Evolutionary conservation across 2,888 invertebrate species (phyloP).

Genomic region (Orthonevra nobilis): DNA sequence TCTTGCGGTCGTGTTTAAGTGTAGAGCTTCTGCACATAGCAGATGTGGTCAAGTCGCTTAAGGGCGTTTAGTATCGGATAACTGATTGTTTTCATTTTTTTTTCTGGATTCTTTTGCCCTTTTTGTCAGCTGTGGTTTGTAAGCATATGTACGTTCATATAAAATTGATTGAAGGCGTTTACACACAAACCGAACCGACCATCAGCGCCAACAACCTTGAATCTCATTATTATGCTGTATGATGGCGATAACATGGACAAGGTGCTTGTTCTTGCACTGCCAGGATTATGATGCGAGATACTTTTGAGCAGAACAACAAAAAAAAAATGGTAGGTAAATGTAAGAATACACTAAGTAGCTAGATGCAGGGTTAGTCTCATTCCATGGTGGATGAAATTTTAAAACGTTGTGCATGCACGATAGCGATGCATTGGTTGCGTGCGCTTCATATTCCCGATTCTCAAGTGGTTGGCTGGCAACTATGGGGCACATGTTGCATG

Average conservation of each 20-base stretch:
- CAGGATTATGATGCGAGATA: slow-evolving; percentile 54
- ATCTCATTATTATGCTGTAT: slow-evolving; percentile 62
- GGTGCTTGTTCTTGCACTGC: slow-evolving; percentile 50
- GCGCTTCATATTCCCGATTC: slow-evolving; percentile 33
- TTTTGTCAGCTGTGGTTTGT: slow-evolving; percentile 59
- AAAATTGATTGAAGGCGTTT: slow-evolving; percentile 54
- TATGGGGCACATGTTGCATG: slow-evolving; percentile 61
- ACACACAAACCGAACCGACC: slow-evolving; percentile 20
- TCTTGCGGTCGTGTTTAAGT: slow-evolving; percentile 32
- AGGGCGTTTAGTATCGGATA: slow-evolving; percentile 64
- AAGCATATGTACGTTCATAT: slow-evolving; percentile 38
- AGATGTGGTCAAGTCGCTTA: slow-evolving; percentile 64
- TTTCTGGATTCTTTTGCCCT: too few relatives aligned
- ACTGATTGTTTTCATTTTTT: slow-evolving; percentile 25
- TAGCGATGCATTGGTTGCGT: slow-evolving; percentile 40
- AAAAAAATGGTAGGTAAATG: slow-evolving; percentile 40
- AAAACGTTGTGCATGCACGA: slow-evolving; percentile 47
- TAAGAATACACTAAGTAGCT: slow-evolving; percentile 51
- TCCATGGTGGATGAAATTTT: slow-evolving; percentile 38
- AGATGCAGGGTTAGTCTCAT: slow-evolving; percentile 15
- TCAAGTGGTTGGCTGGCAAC: slow-evolving; percentile 34
- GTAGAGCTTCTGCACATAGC: slow-evolving; percentile 19
- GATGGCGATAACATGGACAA: slow-evolving; percentile 44
- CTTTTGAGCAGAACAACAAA: not conserved
- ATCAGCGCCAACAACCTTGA: slow-evolving; percentile 55